Evolutionary conservation across 2,113 vertebrate species (phyloP).

Genomic region (Gymnobelideus leadbeateri): DNA sequence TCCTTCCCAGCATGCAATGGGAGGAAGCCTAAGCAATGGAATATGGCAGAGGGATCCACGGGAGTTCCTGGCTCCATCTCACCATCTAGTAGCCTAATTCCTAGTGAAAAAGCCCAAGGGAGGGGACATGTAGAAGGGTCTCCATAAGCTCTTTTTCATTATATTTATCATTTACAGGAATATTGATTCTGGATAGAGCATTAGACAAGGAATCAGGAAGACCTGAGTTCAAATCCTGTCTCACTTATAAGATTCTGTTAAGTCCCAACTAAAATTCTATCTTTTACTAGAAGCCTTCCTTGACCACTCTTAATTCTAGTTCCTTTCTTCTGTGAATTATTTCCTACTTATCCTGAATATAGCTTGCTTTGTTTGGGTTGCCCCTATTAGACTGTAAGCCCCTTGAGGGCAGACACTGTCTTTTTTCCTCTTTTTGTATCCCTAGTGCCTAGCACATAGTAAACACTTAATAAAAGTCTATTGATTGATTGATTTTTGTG

Average conservation of each 20-base stretch:
- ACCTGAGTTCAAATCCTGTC: not conserved
- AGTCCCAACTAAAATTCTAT: not conserved
- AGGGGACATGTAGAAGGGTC: slow-evolving; percentile 63
- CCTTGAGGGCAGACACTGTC: no score
- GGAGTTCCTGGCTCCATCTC: slow-evolving; percentile 28
- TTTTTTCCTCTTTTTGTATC: no score
- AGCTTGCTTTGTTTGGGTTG: no score
- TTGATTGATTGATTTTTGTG: no score
- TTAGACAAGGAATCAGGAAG: not conserved
- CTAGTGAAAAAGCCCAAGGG: slow-evolving; percentile 45
- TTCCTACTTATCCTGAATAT: not conserved
- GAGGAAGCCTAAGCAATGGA: slow-evolving; percentile 58
- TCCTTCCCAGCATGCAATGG: not conserved
- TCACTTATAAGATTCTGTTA: not conserved
- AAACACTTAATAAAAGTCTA: no score
- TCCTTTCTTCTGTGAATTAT: no score
- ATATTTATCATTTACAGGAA: slow-evolving; percentile 64
- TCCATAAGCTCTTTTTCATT: slow-evolving; percentile 67
- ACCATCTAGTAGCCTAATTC: no score
- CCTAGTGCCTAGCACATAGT: no score
- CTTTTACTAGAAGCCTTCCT: not conserved
- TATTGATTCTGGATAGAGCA: slow-evolving; percentile 61
- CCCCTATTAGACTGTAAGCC: no score
- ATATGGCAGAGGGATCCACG: slow-evolving; percentile 62
- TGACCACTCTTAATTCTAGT: not conserved